Evolutionary conservation across 92 coral and sea anemone species (phyloP).

Genomic region (Porites divaricata): DNA sequence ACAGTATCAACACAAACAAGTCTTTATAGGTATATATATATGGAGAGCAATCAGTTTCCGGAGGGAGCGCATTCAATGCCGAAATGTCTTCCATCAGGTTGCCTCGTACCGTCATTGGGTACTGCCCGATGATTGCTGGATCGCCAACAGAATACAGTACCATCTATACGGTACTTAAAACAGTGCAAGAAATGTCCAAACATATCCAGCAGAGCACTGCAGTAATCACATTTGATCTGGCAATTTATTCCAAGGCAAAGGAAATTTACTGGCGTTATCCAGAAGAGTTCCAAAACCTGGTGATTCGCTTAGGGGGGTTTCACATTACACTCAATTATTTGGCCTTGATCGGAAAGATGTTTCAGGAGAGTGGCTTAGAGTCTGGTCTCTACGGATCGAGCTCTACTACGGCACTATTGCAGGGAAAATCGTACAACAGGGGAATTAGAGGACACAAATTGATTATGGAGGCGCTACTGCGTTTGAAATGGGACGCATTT

Average conservation of each 20-base stretch:
- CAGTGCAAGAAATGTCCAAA: not conserved
- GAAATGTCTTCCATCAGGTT: slow-evolving; percentile 30
- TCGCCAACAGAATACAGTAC: slow-evolving; percentile 72
- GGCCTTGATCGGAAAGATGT: not conserved
- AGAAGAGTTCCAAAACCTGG: not conserved
- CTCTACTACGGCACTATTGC: not conserved
- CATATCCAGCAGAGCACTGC: slow-evolving; percentile 10
- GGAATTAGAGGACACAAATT: not conserved
- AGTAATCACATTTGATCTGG: slow-evolving; percentile 17
- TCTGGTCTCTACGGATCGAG: not conserved
- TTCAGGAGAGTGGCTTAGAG: not conserved
- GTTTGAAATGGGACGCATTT: not conserved
- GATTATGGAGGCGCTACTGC: not conserved
- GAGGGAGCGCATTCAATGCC: slow-evolving; percentile 74
- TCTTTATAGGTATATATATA: not conserved
- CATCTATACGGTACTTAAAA: slow-evolving; percentile 53
- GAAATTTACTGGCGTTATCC: not conserved
- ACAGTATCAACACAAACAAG: not conserved
- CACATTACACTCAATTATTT: not conserved
- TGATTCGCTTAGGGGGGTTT: not conserved
- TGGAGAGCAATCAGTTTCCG: slow-evolving; percentile 41
- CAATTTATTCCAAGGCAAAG: too few species aligned
- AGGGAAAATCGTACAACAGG: not conserved
- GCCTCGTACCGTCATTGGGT: slow-evolving; percentile 59
- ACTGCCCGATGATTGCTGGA: slow-evolving; percentile 76